Evolutionary conservation across 2,113 vertebrate species (phyloP).

Genomic region (Malurus cyaneus): DNA sequence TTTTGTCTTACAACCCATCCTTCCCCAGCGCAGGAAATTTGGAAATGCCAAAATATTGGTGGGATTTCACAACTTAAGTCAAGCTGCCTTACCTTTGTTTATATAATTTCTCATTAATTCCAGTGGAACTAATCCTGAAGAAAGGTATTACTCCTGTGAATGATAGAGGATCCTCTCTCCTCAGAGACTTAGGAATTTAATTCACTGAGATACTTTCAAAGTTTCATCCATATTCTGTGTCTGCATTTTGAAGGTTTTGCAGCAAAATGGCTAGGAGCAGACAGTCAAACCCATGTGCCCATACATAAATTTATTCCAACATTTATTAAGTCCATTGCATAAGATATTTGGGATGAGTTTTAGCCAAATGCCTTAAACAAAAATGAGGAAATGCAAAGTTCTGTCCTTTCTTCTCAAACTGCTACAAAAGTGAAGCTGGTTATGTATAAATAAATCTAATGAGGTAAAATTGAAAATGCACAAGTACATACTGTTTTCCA

Average conservation of each 20-base stretch:
- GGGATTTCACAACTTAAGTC: background rate
- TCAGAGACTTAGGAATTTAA: background rate
- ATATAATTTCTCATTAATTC: slow-evolving; percentile 21
- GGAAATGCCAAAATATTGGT: background rate
- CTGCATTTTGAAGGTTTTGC: slow-evolving; percentile 11
- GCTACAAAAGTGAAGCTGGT: background rate
- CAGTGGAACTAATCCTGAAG: background rate
- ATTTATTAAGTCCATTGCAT: background rate
- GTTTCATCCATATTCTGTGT: background rate
- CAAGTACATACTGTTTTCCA: slow-evolving; percentile 87
- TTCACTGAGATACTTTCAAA: background rate
- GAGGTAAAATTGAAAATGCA: background rate
- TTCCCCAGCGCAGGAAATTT: background rate
- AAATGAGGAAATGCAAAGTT: background rate
- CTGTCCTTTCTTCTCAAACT: background rate
- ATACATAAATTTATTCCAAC: background rate
- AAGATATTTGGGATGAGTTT: background rate
- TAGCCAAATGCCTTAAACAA: background rate
- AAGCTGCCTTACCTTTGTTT: background rate
- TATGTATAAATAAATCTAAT: background rate
- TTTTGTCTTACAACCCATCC: background rate
- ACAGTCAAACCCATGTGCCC: background rate
- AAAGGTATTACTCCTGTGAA: background rate
- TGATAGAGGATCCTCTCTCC: background rate
- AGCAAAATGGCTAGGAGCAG: background rate